A percentile compares a stretch with the other conserved stretches of the same genome.
phyloP scores from a whole-genome alignment of 2,113 vertebrate species.

The Benitochromis conjunctus region DNA sequence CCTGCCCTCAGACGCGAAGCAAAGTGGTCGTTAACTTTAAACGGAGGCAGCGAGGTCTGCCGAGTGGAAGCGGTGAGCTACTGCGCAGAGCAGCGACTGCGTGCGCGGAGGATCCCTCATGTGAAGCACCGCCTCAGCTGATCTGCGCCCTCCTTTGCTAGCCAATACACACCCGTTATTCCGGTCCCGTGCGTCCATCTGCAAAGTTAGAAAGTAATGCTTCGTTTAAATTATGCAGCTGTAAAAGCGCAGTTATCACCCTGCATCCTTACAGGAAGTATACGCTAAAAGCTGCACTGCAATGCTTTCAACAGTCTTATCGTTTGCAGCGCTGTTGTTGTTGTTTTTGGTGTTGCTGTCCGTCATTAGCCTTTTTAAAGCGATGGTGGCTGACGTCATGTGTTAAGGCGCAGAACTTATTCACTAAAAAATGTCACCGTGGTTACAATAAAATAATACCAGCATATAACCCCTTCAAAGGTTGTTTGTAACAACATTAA shows the following conservation, averaged over 20 bases:
- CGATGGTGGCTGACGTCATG: background rate
- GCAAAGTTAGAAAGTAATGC: background rate
- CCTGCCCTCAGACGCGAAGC: background rate
- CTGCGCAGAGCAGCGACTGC: background rate
- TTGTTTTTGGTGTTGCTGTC: background rate
- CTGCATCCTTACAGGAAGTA: background rate
- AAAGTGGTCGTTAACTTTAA: slow-evolving; percentile 28
- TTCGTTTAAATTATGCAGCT: background rate
- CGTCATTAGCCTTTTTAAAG: background rate
- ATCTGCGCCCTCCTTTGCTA: slow-evolving; percentile 5
- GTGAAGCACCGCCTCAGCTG: slow-evolving; percentile 60
- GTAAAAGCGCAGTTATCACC: background rate
- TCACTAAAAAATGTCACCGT: background rate
- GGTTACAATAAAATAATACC: background rate
- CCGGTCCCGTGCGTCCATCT: background rate
- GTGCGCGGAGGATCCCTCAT: slow-evolving; percentile 10
- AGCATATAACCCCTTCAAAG: background rate
- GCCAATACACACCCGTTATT: background rate
- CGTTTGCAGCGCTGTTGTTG: background rate
- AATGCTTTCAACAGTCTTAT: background rate
- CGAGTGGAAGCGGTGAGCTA: background rate
- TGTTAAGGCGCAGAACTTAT: background rate
- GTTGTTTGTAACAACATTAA: background rate
- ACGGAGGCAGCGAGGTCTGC: background rate
- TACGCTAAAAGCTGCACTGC: background rate